These are phyloP conservation scores for Brachymystax lenok DNA, from an alignment of 2,797 vertebrate genomes.

Conservation along the genomic window DNA sequence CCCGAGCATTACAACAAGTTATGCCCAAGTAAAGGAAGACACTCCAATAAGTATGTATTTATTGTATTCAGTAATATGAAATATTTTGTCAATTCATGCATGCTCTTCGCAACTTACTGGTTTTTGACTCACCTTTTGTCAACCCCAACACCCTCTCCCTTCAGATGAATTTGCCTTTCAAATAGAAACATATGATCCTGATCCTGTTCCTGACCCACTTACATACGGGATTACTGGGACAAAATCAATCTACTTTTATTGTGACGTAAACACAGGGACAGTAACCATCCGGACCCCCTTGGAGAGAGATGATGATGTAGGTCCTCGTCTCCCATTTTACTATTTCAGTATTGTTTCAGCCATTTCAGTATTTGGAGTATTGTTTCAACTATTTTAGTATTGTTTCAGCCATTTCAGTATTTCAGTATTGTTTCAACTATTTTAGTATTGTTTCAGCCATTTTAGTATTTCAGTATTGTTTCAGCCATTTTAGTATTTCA, in stretches of 20 bases:
- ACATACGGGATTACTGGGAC: constrained; percentile 59
- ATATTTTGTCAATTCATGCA: not conserved
- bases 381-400: not conserved
- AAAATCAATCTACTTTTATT: constrained; percentile 61
- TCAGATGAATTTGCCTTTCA: constrained; percentile 73
- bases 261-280: not conserved
- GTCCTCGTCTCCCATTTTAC: not conserved
- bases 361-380: not conserved
- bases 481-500: not conserved
- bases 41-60: not conserved
- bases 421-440: not conserved
- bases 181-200: constrained; percentile 68
- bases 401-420: not conserved
- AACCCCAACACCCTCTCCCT: not conserved
- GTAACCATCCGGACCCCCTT: constrained; percentile 54
- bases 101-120: not conserved
- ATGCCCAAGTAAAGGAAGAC: not conserved
- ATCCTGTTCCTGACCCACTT: constrained; percentile 59
- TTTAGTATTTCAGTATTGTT: not conserved
- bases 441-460: not conserved
- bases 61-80: not conserved
- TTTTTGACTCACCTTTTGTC: not conserved
- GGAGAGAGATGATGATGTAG: constrained; percentile 80
- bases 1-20: not conserved
- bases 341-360: not conserved